Base-by-base conservation (phyloP, 2,888 invertebrate species). In the Schrankia costaestrigalis region DNA sequence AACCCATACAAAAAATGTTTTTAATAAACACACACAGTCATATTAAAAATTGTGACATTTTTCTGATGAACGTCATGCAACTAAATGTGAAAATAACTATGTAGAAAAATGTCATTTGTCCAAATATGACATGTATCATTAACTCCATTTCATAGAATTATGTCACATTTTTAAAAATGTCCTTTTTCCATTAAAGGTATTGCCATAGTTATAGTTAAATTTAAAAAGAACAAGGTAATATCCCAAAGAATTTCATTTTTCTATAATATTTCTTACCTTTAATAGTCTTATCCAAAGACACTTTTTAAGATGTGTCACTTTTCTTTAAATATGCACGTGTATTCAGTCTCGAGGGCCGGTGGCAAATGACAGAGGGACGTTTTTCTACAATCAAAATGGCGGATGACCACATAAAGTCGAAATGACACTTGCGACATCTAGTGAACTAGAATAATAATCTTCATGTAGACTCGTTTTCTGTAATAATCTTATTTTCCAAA, bases 361-460 rank as follows among this genome's bases (percentile, higher is more conserved):
- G 1, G 18, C 27, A 27, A 27, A 27, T 27, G 27, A 11, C 27
- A 27, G 27, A 18, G 27, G 3, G 18, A 27, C 27, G 8, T 27
- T 27, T 27, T 27, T 18, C 27, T 18, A 27, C 27, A 27, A 18
- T 27, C 17, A 18, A 27, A 27, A 27, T 27, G 27, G 27, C 27
- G 18, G 14, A 27, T 27, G 3, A 18, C 27, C 27, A 18, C n/a
- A 27, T 10, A 27, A 18, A 7, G 18, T 11, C 17, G 18, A 17
- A 27, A 27, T 18, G 27, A 27, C 27, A 27, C 27, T 11, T n/a
- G n/a, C n/a, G n/a, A n/a, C n/a, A n/a, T n/a, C n/a, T n/a, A n/a
- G n/a, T n/a, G n/a, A n/a, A n/a, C n/a, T n/a, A n/a, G n/a, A n/a
- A n/a, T n/a, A n/a, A n/a, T n/a, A n/a, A n/a, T n/a, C n/a, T n/a